Percentiles rank a stretch among this genome's conserved stretches.
These are phyloP conservation scores for Anastatus disparis DNA, from an alignment of 1,140 invertebrate species.

Conservation along the genomic window DNA sequence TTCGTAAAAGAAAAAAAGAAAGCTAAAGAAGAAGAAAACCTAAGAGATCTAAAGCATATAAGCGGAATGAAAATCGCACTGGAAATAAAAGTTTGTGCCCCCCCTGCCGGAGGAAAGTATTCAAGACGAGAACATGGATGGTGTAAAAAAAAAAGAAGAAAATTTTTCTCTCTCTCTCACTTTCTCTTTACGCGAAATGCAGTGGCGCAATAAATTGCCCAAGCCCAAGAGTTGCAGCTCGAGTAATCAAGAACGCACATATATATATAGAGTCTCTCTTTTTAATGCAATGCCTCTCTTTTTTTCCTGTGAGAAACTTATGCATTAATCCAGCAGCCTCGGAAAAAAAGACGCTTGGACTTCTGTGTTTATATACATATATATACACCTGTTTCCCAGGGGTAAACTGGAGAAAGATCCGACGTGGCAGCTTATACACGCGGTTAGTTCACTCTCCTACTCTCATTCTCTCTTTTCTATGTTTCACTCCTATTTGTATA, in stretches of 20 bases:
- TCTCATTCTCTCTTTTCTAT: too few species aligned
- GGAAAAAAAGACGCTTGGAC: constrained; percentile 17
- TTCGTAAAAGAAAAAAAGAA: background rate
- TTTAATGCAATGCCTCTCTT: background rate
- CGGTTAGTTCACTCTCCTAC: constrained; percentile 53
- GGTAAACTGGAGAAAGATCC: constrained; percentile 31
- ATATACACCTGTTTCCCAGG: too few species aligned
- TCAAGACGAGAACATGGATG: too few species aligned
- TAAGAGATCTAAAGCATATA: background rate
- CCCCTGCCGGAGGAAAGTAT: too few species aligned
- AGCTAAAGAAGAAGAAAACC: background rate
- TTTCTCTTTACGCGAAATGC: constrained; percentile 39
- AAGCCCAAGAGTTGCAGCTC: background rate
- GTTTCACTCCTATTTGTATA: too few species aligned
- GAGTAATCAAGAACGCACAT: constrained; percentile 27
- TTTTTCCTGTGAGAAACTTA: background rate
- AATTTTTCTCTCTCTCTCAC: too few species aligned
- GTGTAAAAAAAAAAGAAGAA: too few species aligned
- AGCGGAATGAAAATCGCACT: constrained; percentile 14
- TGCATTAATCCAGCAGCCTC: constrained; percentile 25
- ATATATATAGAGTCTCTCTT: too few species aligned
- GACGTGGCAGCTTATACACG: constrained; percentile 59
- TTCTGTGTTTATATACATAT: too few species aligned
- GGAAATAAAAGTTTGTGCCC: constrained; percentile 16
- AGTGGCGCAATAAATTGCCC: constrained; percentile 45